These are phyloP conservation scores for Machimus rusticus DNA, from an alignment of 2,888 invertebrate genomes.

Conservation along the genomic window DNA sequence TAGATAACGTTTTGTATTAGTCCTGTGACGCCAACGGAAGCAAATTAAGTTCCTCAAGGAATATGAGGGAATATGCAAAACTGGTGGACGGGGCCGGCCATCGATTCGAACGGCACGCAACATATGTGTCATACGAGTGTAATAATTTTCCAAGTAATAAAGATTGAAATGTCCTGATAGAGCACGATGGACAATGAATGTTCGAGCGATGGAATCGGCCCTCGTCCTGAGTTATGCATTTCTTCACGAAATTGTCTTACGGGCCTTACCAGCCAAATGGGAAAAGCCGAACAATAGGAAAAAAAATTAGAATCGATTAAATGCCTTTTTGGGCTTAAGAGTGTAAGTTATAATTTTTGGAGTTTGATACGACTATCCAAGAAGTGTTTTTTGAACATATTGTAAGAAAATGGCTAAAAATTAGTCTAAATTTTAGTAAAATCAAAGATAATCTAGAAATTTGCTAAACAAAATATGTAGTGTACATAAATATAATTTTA, in stretches of 20 bases:
- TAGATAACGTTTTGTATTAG: neutral
- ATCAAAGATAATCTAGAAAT: too few species aligned
- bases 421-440: too few species aligned
- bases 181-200: neutral
- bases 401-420: too few species aligned
- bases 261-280: neutral
- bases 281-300: neutral
- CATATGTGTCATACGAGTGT: conserved; percentile 43
- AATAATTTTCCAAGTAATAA: conserved; percentile 44
- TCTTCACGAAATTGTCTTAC: neutral
- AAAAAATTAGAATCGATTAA: neutral
- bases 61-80: neutral
- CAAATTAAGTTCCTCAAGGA: conserved; percentile 1
- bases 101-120: conserved; percentile 22
- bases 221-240: neutral
- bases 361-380: neutral
- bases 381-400: neutral
- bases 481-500: too few species aligned
- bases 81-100: neutral
- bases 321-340: neutral
- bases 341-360: neutral
- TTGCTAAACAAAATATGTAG: too few species aligned
- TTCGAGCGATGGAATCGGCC: neutral
- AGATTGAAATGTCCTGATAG: conserved; percentile 46
- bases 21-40: neutral